Percentiles rank a stretch among this genome's conserved stretches.
These are phyloP conservation scores for Forbesichthys agassizii DNA, from an alignment of 2,113 vertebrate genomes.

Conservation along the genomic window DNA sequence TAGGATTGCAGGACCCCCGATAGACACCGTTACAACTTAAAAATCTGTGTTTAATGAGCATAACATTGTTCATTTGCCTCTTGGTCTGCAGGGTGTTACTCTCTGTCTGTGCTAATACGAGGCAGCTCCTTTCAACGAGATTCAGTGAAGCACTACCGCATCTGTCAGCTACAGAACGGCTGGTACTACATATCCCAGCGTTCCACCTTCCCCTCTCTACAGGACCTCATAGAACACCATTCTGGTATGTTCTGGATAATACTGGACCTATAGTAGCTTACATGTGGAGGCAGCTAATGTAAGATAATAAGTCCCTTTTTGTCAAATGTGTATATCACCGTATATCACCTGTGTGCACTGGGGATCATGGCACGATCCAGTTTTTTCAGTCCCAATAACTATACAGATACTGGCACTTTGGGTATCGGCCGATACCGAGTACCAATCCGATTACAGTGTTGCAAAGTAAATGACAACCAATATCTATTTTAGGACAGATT, in stretches of 20 bases:
- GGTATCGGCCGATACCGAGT: too few species aligned
- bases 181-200: slow-evolving; percentile 83
- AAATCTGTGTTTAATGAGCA: neutral
- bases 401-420: too few species aligned
- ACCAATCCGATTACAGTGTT: too few species aligned
- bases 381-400: too few species aligned
- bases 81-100: slow-evolving; percentile 73
- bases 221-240: slow-evolving; percentile 83
- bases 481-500: too few species aligned
- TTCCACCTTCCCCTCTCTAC: slow-evolving; percentile 82
- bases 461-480: too few species aligned
- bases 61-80: neutral
- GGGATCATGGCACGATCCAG: too few species aligned
- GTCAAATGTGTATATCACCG: too few species aligned
- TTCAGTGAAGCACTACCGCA: slow-evolving; percentile 81
- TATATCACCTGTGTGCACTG: too few species aligned
- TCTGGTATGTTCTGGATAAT: slow-evolving; percentile 65
- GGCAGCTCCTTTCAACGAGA: slow-evolving; percentile 48
- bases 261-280: neutral
- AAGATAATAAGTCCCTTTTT: too few species aligned
- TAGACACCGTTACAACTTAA: too few species aligned
- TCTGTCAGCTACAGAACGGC: slow-evolving; percentile 77
- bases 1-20: too few species aligned
- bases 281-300: neutral
- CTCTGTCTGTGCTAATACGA: slow-evolving; percentile 75